Conservation (phyloP, 2,113 vertebrate genomes). For the Gobio gobio region DNA sequence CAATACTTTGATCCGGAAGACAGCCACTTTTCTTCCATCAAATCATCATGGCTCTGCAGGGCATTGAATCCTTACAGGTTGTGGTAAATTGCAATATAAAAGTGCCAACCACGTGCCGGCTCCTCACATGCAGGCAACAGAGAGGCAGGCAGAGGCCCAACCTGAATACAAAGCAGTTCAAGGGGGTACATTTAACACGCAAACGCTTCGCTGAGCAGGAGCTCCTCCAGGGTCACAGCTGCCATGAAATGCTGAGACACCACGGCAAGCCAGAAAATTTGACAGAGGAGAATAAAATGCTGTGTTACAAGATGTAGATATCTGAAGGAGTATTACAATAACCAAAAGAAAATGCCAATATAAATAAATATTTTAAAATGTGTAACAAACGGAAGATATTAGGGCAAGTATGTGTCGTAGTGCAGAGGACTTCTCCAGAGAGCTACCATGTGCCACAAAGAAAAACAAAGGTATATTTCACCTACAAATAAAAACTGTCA, state of each 20-base stretch:
- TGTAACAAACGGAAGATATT: neutral
- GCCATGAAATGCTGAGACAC: constrained; percentile 41
- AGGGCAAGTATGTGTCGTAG: neutral
- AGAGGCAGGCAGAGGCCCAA: neutral
- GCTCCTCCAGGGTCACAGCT: constrained; percentile 49
- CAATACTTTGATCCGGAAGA: constrained; percentile 2
- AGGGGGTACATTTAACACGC: constrained; percentile 32
- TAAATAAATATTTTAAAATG: neutral
- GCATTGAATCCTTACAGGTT: constrained; percentile 7
- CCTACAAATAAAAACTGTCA: neutral
- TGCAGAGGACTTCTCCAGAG: neutral
- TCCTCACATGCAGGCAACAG: constrained; percentile 19
- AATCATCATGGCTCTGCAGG: neutral
- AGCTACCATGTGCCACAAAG: neutral
- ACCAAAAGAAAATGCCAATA: neutral
- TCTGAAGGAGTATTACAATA: neutral
- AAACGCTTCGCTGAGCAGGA: constrained; percentile 32
- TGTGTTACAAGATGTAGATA: neutral
- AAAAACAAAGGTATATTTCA: neutral
- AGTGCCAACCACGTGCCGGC: constrained; percentile 38
- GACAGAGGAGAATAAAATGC: constrained; percentile 13
- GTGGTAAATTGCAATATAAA: constrained; percentile 12
- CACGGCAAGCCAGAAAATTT: constrained; percentile 42
- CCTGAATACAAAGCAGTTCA: constrained; percentile 39
- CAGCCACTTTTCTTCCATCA: neutral